Evolutionary conservation across 2,797 vertebrate genomes (phyloP), one percentile per base, ranked within the genome.

Genomic region (Oreonectes daqikongensis): DNA sequence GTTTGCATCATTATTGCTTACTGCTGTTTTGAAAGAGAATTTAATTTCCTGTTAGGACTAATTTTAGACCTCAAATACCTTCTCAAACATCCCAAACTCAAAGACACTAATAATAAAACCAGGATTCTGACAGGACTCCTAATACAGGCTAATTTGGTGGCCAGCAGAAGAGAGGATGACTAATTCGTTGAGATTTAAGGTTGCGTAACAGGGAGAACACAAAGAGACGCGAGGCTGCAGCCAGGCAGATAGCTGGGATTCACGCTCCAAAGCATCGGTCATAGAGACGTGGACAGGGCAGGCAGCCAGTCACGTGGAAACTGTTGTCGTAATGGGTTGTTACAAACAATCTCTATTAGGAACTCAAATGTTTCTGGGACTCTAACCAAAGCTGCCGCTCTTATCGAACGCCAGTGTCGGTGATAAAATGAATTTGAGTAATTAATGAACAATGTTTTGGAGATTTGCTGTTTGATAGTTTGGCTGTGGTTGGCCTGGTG

Each of bases 151-250:
- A 66, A 83, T 75, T 66, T 65, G 55, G 50, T 48, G 38, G 50
- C 30, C 24, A 2, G 30, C 30, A 70, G 44, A 66, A 74, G 52
- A 18, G 26, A 67, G 59, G 57, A 77, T 70, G 35, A 63, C 82
- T 79, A 81, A 81, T 69, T 69, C 50, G 4, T 12, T 55, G 30
- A 26, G 73, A 79, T 79, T 64, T 72, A 9, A 57, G 10, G 76
- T 72, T 75, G 60, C 38, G 2, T 77, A 83, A 46, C 17, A 48
- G 22, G 22, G 50, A 30, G 6, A 52, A 42, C 42, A 30, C 12
- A 74, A 20, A 52, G 11, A 10, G 17, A 65, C 0, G 42, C 7
- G 10, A 40, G n/a, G 55, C 22, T 40, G 18, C 7, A n/a, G n/a
- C n/a, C 35, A 9, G 17, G 71, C 44, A 40, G 59, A 73, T 73